phyloP scores from a whole-genome alignment of 1,140 invertebrate genomes.

The Nautilus pompilius region DNA sequence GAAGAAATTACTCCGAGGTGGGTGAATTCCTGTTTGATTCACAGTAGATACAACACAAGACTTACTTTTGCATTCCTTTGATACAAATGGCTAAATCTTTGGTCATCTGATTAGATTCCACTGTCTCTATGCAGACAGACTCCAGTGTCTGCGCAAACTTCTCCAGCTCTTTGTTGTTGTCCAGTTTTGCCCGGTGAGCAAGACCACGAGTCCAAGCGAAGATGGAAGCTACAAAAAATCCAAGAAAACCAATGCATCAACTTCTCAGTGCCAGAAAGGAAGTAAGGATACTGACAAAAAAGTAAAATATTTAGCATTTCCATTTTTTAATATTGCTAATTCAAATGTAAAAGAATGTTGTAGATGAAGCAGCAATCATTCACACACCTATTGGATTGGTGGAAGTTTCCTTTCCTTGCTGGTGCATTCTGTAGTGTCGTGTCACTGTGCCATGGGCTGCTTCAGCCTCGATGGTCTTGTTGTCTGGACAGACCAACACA shows the following conservation, averaged over 20 bases:
- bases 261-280: no score
- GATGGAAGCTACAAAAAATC: constrained; percentile 81
- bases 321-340: no score
- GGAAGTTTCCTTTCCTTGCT: constrained; percentile 95
- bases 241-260: no score
- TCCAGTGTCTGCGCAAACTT: constrained; percentile 83
- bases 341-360: no score
- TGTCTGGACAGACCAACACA: constrained; percentile 90
- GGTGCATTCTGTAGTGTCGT: constrained; percentile 88
- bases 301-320: no score
- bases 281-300: no score
- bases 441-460: constrained; percentile 98
- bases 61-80: constrained; percentile 67
- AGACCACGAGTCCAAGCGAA: constrained; percentile 96
- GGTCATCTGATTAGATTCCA: constrained; percentile 94
- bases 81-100: constrained; percentile 99
- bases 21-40: neutral
- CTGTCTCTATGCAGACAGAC: constrained; percentile 87
- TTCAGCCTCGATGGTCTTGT: constrained; percentile 95
- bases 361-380: no score
- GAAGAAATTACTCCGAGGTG: no score
- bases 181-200: constrained; percentile 87
- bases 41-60: constrained; percentile 1
- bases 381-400: constrained; percentile 88
- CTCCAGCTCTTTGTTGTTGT: constrained; percentile 74